Evolutionary conservation across 2,888 invertebrate species (phyloP).

Genomic region (Ferrisia virgata): DNA sequence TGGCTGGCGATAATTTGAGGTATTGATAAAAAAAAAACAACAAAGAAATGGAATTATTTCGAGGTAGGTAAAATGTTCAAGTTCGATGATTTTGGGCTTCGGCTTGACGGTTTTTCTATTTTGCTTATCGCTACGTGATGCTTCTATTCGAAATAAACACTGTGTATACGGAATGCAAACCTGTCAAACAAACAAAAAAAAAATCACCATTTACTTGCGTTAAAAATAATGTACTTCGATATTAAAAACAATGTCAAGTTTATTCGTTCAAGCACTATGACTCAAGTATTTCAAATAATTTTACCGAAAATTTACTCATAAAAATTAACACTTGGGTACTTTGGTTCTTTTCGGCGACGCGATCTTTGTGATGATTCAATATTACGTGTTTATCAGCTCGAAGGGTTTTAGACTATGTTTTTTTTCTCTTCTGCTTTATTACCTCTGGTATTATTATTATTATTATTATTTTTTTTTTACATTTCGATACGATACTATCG

Average conservation of each 20-base stretch:
- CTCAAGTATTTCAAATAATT: not conserved
- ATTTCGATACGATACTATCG: too few relatives aligned
- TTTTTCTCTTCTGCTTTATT: not conserved
- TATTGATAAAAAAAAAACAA: too few relatives aligned
- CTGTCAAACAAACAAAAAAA: not conserved
- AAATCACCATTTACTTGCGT: not conserved
- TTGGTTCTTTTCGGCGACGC: not conserved
- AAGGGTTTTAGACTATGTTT: not conserved
- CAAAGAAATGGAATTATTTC: not conserved
- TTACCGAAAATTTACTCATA: not conserved
- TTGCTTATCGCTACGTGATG: constrained; percentile 2
- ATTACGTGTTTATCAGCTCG: not conserved
- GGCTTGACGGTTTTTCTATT: constrained; percentile 25
- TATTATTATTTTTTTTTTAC: too few relatives aligned
- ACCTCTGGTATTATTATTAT: not conserved
- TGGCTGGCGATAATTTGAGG: too few relatives aligned
- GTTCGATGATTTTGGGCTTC: constrained; percentile 3
- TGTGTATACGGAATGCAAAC: constrained; percentile 16
- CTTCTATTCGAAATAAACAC: constrained; percentile 1
- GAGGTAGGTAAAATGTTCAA: not conserved
- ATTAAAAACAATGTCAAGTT: not conserved
- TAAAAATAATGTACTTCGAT: not conserved
- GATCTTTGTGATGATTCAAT: not conserved
- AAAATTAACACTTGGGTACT: too few relatives aligned
- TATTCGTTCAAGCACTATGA: not conserved